Conservation (phyloP, 37 sponge, comb jelly and placozoan species). For the Eunapius fragilis region DNA sequence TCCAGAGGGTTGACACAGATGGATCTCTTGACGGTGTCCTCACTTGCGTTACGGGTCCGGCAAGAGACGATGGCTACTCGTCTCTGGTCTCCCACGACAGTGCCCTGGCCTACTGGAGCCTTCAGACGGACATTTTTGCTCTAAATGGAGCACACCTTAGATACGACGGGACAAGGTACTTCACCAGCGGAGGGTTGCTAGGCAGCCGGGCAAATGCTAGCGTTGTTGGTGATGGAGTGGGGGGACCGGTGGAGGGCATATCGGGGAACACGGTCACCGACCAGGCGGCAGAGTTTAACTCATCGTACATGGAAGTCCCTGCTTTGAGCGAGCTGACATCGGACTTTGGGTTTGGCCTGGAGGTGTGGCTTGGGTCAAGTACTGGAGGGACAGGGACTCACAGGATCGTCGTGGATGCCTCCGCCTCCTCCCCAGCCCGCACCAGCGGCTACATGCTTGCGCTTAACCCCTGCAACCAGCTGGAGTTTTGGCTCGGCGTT, state of each 20-base stretch:
- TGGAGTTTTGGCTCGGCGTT: constrained; percentile 74
- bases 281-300: constrained; percentile 37
- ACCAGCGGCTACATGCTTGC: constrained; percentile 58
- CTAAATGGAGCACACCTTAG: constrained; percentile 12
- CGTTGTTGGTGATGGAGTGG: not conserved
- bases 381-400: not conserved
- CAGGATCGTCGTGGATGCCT: constrained; percentile 4
- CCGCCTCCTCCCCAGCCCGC: not conserved
- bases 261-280: constrained; percentile 59
- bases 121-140: constrained; percentile 43
- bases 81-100: constrained; percentile 26
- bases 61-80: constrained; percentile 79
- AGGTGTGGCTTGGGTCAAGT: constrained; percentile 52
- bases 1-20: constrained; percentile 20
- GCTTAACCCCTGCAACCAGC: constrained; percentile 74
- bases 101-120: constrained; percentile 72
- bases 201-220: constrained; percentile 21
- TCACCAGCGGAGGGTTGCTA: constrained; percentile 24
- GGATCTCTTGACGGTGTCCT: constrained; percentile 5
- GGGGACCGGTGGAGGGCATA: constrained; percentile 11
- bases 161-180: constrained; percentile 1
- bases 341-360: constrained; percentile 44
- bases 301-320: constrained; percentile 46
- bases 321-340: constrained; percentile 5
- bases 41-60: constrained; percentile 52